These are phyloP conservation scores for Mormyrus hasselquistii DNA, from an alignment of 2,797 vertebrate genomes.

Conservation along the genomic window DNA sequence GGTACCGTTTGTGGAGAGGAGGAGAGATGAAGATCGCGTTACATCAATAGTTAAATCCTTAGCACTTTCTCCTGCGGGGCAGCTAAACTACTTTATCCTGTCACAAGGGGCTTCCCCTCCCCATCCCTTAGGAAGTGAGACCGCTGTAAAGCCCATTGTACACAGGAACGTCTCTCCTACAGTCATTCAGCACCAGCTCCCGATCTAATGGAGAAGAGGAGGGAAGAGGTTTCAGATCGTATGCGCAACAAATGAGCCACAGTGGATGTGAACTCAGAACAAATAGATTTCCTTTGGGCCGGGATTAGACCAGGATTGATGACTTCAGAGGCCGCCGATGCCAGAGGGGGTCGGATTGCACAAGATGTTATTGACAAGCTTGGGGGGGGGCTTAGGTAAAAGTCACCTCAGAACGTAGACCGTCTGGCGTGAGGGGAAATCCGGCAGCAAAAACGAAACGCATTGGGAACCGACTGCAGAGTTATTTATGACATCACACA, in stretches of 20 bases:
- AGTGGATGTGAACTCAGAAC: neutral
- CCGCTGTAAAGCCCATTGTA: neutral
- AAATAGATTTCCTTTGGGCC: neutral
- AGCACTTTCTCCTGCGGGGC: neutral
- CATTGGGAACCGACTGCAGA: neutral
- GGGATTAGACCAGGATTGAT: neutral
- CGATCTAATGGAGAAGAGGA: neutral
- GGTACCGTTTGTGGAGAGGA: neutral
- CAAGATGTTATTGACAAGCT: neutral
- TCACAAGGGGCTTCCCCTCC: neutral
- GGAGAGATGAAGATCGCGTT: neutral
- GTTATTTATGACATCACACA: neutral
- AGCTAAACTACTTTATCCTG: neutral
- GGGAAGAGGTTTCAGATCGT: neutral
- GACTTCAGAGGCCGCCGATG: neutral
- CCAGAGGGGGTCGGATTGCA: neutral
- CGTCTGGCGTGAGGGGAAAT: neutral
- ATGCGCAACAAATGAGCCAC: neutral
- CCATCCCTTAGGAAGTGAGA: neutral
- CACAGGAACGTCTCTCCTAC: neutral
- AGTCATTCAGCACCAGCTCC: neutral
- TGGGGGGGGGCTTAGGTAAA: neutral
- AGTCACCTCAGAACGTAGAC: constrained; percentile 1
- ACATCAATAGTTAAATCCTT: neutral
- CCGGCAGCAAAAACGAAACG: neutral